Evolutionary conservation across 2,797 vertebrate species (phyloP), one percentile per base, ranked within the genome.

Genomic region (Forpus xanthops): DNA sequence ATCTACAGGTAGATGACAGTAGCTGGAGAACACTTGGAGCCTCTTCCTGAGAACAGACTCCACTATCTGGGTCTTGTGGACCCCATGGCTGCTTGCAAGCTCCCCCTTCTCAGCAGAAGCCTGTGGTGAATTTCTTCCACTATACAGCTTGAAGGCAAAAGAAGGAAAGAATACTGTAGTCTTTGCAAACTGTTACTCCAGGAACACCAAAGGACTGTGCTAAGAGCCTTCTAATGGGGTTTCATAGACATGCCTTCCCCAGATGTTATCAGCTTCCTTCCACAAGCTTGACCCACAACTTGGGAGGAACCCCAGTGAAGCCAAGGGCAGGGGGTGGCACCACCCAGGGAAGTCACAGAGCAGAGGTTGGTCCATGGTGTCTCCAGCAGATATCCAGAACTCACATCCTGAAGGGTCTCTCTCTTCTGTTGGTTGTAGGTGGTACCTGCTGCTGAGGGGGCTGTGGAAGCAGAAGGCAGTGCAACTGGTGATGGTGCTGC

Each of bases 371-470:
- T 80, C 61, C 12, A 1, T 64, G 52, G n/a, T 72, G 6, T 44
- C 24, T 87, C 52, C 33, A 71, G 47, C 60, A 77, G 30, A 18
- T 35, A 24, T 6, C 12, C 12, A 37, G 45, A 76, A 68, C 13
- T 70, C 0, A 0, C 67, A 41, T 44, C 9, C 45, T 78, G 49
- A 89, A 67, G 50, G 37, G 15, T 82, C 49, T 25, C n/a, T 78
- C 10, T 12, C 31, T 89, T 55, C 41, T 93, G 30, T 83, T 87
- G n/a, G 67, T 95, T 91, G 19, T 52, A 98, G 98, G 78, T 91
- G 37, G 45, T 66, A 15, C 76, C 94, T 37, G 80, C 39, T 30
- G 16, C 44, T 0, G 95, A 96, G 42, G 56, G 56, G 4, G 60
- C 73, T 31, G 91, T 1, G 0, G 70, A 47, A 70, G 58, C 35